phyloP scores from a whole-genome alignment of 64 coral and sea anemone species.

The Hydrozoanthus tunicans region DNA sequence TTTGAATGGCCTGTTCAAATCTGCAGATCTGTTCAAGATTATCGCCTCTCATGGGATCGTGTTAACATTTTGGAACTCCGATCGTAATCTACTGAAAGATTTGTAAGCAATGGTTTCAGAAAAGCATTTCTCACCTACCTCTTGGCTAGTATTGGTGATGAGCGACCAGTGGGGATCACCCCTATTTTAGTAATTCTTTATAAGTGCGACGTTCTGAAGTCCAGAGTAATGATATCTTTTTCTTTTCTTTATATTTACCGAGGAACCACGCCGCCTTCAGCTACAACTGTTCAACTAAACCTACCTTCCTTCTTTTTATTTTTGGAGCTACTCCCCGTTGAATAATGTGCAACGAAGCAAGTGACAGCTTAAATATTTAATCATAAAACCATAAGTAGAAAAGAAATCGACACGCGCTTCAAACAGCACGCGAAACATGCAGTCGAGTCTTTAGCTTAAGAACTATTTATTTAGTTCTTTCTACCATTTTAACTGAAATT shows the following conservation, averaged over 20 bases:
- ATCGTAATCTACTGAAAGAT: neutral
- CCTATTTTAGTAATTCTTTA: conserved; percentile 16
- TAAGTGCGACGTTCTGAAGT: conserved; percentile 11
- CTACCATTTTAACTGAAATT: no score
- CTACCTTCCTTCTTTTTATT: neutral
- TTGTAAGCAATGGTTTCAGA: neutral
- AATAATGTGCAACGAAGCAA: neutral
- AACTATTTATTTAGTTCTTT: no score
- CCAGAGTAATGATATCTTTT: neutral
- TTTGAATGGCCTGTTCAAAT: no score
- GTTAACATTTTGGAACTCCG: neutral
- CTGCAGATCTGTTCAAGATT: neutral
- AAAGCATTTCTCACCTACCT: conserved; percentile 11
- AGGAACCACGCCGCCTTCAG: no score
- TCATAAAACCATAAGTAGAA: neutral
- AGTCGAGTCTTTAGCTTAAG: no score
- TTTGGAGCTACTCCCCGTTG: neutral
- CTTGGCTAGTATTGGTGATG: neutral
- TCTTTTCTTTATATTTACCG: no score
- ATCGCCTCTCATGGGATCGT: neutral
- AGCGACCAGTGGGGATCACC: neutral
- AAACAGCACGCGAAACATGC: no score
- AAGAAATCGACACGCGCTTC: no score
- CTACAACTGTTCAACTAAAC: neutral
- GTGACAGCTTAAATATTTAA: neutral